Conservation (phyloP, 2,888 invertebrate species). For the Actias luna region DNA sequence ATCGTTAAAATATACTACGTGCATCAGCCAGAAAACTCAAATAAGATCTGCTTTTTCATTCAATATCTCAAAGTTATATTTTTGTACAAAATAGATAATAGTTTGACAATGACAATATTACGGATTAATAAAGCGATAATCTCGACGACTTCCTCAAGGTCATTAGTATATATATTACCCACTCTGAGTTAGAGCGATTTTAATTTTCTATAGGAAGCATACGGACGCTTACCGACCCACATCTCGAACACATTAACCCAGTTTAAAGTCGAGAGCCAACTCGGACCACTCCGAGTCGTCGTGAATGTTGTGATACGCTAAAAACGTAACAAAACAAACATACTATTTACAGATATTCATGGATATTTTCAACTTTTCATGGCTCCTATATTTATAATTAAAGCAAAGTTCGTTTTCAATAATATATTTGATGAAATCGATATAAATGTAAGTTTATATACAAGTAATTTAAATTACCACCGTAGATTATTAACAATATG, state of each 20-base stretch:
- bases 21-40: too few relatives aligned
- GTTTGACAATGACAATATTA: too few relatives aligned
- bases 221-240: conserved; percentile 57
- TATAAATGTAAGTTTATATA: background rate
- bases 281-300: conserved; percentile 51
- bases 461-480: background rate
- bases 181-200: conserved; percentile 38
- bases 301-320: conserved; percentile 30
- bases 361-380: background rate
- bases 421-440: background rate
- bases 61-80: too few relatives aligned
- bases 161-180: conserved; percentile 40
- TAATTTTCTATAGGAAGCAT: conserved; percentile 50
- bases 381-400: background rate
- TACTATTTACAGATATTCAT: conserved; percentile 1
- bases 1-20: too few relatives aligned
- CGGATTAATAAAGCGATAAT: background rate
- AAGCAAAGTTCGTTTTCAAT: background rate
- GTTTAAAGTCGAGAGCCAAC: conserved; percentile 61
- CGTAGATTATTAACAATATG: background rate
- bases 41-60: too few relatives aligned
- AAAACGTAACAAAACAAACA: conserved; percentile 13
- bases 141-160: conserved; percentile 45
- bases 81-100: too few relatives aligned
- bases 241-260: conserved; percentile 72